phyloP scores from a whole-genome alignment of 1,140 invertebrate genomes.

The Gerris buenoi region DNA sequence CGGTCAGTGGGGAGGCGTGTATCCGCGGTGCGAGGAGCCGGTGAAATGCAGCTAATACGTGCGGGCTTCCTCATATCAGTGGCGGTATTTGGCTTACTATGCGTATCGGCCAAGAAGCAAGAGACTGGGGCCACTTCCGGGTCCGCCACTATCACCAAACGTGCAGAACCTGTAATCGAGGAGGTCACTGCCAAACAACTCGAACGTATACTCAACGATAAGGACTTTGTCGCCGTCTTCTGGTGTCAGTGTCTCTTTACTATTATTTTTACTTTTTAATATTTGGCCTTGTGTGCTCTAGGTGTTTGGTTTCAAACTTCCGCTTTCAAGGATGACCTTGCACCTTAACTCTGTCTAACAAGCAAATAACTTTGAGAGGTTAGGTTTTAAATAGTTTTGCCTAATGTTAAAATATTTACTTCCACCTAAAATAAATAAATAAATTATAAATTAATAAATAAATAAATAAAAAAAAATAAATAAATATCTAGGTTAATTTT shows the following conservation, averaged over 20 bases:
- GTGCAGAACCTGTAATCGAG: conserved; percentile 66
- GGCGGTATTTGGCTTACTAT: conserved; percentile 13
- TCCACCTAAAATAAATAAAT: no score
- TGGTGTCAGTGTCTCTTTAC: conserved; percentile 73
- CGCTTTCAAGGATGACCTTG: no score
- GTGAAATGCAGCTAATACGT: conserved; percentile 8
- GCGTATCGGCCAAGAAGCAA: conserved; percentile 26
- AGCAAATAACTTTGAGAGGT: no score
- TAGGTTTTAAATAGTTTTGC: no score
- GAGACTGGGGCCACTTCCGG: conserved; percentile 27
- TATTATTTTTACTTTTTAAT: background rate
- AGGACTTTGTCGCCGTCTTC: conserved; percentile 85
- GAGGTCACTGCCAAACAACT: conserved; percentile 82
- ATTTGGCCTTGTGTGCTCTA: no score
- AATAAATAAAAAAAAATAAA: no score
- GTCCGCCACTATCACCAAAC: conserved; percentile 20
- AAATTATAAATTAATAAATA: no score
- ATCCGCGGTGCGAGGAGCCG: conserved; percentile 13
- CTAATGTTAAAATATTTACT: no score
- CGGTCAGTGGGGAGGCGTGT: conserved; percentile 11
- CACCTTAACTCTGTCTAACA: no score
- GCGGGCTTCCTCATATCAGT: conserved; percentile 15
- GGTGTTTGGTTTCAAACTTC: no score
- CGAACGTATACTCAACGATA: conserved; percentile 69
- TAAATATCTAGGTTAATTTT: no score